These are phyloP conservation scores for Lepisosteus osseus DNA, from an alignment of 2,113 vertebrate genomes.

Conservation along the genomic window DNA sequence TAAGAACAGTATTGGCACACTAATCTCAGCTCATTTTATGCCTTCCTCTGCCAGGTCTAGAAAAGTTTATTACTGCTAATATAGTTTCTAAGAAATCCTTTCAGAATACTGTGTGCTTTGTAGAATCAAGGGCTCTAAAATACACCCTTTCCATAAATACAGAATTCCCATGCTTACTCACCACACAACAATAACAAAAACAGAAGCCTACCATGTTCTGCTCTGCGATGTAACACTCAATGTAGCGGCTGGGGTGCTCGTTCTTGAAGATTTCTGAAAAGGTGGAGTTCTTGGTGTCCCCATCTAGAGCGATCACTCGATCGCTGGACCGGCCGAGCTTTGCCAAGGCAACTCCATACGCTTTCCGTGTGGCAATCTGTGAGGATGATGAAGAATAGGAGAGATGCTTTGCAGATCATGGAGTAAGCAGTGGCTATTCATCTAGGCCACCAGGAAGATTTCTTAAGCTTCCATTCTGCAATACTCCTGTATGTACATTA, in stretches of 20 bases:
- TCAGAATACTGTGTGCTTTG: neutral
- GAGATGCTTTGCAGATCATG: no score
- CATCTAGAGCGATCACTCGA: conserved; percentile 82
- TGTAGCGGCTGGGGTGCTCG: conserved; percentile 84
- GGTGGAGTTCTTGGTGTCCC: conserved; percentile 93
- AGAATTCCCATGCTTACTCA: no score
- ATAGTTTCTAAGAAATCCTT: neutral
- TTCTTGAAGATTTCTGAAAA: conserved; percentile 91
- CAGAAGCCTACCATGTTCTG: conserved; percentile 85
- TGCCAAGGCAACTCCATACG: conserved; percentile 81
- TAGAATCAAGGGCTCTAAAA: no score
- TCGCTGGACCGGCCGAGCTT: conserved; percentile 86
- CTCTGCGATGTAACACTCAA: conserved; percentile 92
- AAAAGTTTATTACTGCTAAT: neutral
- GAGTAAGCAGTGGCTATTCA: no score
- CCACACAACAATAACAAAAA: neutral
- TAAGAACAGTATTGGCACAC: no score
- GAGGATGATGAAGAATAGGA: neutral
- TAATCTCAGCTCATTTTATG: no score
- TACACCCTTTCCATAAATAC: no score
- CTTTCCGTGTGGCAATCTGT: conserved; percentile 88
- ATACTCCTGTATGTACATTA: no score
- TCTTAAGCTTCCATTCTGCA: no score
- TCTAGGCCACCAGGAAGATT: no score
- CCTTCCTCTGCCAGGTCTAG: no score